Base-by-base conservation (phyloP, 2,113 vertebrate species). In the Prunella fulvescens region DNA sequence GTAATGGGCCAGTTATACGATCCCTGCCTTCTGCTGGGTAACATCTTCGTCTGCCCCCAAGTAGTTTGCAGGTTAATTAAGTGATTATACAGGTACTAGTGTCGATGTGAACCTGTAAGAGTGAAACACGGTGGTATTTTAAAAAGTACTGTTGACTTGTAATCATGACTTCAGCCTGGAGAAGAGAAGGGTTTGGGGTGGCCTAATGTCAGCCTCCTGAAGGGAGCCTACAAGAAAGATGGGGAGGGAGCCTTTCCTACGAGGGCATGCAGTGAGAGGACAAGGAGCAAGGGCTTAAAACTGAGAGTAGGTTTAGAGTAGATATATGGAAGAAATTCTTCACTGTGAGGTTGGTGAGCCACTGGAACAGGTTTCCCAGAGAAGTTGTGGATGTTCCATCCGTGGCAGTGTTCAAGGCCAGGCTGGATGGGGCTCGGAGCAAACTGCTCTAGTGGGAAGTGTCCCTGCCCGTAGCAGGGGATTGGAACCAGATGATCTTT, bases 1-100 rank as follows among this genome's bases (percentile, higher is more conserved):
- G 20, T 5, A 14, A 0, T 33, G 37, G 16, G 60, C 29, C 44
- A 1, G 0, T 23, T 39, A 1, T 33, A 4, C 19, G 12, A 1
- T 23, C 5, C 16, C 5, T 18, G 0, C 7, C 3, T 54, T 19
- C 19, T 28, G 1, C 12, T 22, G 48, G 29, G 7, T 14, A 10
- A 6, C 19, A 18, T 45, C 33, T 73, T 70, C 3, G 0, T 37
- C 35, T 51, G 11, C 4, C 13, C 12, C 40, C 11, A 4, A 1
- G 22, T 26, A 31, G 50, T 44, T 60, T 33, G 9, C n/a, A 0
- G 6, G 7, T 37, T 40, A 42, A 23, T 15, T 35, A 61, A 40
- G 13, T 42, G 2, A 9, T 11, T 17, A 0, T 54, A 37, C 24
- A 61, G 9, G 7, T 47, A 4, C 8, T 35, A 11, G 29, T 31